These are phyloP conservation scores for Dendrocincla tyrannina DNA, from an alignment of 2,797 vertebrate species.

Conservation along the genomic window DNA sequence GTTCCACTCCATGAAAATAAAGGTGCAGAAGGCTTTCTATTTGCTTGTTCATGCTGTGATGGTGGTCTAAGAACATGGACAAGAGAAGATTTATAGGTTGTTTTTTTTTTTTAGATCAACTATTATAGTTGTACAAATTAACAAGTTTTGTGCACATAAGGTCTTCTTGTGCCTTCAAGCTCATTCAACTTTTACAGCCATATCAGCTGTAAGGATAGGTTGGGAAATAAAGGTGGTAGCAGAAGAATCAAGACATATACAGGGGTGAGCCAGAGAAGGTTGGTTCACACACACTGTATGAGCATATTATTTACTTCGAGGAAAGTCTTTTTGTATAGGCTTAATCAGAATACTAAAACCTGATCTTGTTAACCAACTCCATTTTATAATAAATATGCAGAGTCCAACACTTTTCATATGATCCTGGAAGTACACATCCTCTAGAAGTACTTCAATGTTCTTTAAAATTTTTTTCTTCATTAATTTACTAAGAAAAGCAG, in stretches of 20 bases:
- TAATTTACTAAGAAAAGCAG: background rate
- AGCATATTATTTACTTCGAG: background rate
- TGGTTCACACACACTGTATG: background rate
- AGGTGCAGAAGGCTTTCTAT: background rate
- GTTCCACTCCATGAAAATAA: background rate
- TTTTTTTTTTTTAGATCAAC: background rate
- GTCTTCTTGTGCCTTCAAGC: background rate
- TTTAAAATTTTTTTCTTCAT: background rate
- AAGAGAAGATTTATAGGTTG: background rate
- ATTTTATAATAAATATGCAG: background rate
- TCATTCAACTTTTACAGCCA: background rate
- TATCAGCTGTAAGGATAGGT: background rate
- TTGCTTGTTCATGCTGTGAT: background rate
- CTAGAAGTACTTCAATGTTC: background rate
- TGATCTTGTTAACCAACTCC: background rate
- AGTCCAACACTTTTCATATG: background rate
- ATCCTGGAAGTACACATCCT: background rate
- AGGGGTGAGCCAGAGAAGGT: background rate
- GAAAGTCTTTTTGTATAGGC: background rate
- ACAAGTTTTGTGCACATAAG: background rate
- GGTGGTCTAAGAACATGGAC: background rate
- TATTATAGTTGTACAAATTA: background rate
- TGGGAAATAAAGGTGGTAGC: background rate
- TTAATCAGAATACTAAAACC: background rate
- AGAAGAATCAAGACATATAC: background rate